Evolutionary conservation across 2,888 invertebrate species (phyloP).

Genomic region (Mythimna albipuncta): DNA sequence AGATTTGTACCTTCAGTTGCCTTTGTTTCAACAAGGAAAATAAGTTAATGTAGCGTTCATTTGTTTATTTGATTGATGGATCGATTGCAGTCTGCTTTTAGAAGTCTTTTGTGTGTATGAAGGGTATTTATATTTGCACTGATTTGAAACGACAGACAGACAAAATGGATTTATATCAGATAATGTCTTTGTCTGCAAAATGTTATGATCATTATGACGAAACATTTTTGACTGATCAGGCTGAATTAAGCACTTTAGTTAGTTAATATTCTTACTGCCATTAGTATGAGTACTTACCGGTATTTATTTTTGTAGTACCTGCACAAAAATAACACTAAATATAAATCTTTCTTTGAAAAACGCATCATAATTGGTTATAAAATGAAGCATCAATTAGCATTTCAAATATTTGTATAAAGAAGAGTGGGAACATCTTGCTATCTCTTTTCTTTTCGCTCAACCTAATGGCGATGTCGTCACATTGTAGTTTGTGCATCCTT

Average conservation of each 20-base stretch:
- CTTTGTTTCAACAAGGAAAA: constrained; percentile 51
- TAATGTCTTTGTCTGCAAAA: constrained; percentile 22
- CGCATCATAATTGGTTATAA: no score
- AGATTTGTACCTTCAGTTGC: constrained; percentile 21
- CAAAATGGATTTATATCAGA: constrained; percentile 24
- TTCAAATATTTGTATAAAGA: no score
- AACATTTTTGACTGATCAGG: constrained; percentile 7
- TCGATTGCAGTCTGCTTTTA: constrained; percentile 29
- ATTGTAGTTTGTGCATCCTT: no score
- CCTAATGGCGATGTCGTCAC: no score
- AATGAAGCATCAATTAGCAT: no score
- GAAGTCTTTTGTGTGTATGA: constrained; percentile 37
- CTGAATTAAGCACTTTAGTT: not conserved
- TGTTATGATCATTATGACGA: constrained; percentile 3
- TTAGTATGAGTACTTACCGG: not conserved
- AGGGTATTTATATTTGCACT: constrained; percentile 40
- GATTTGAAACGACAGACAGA: constrained; percentile 26
- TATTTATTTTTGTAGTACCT: no score
- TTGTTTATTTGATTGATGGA: constrained; percentile 54
- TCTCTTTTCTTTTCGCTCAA: no score
- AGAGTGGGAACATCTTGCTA: no score
- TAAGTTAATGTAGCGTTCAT: constrained; percentile 39
- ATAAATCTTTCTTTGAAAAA: no score
- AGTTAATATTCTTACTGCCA: not conserved
- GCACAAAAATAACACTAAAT: no score